Conservation (phyloP, 2,888 invertebrate genomes). For the Caenorhabditis panamensis region DNA sequence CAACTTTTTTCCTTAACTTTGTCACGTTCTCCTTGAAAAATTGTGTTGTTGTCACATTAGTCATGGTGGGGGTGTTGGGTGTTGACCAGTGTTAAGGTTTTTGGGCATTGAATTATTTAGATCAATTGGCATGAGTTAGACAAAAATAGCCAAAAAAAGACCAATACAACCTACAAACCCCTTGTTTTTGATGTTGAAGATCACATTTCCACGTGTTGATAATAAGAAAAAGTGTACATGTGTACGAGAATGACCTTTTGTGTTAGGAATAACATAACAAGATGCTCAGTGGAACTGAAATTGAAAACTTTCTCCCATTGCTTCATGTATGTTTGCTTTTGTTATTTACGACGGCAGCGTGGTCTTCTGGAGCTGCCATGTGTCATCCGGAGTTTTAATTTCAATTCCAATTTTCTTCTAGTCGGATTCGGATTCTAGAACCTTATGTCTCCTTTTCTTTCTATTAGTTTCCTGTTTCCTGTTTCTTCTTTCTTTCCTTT, state of each 20-base stretch:
- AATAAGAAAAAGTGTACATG: not conserved
- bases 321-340: not conserved
- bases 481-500: no score
- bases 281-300: no score
- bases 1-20: not conserved
- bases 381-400: conserved; percentile 2
- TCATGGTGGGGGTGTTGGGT: not conserved
- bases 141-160: no score
- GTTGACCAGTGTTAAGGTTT: not conserved
- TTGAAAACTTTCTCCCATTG: no score
- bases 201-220: no score
- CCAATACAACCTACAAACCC: not conserved
- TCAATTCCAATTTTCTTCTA: no score
- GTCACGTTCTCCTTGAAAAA: not conserved
- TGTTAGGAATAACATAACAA: not conserved
- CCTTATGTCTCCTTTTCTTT: conserved; percentile 24
- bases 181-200: not conserved
- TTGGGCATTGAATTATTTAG: no score
- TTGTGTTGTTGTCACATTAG: not conserved
- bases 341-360: not conserved
- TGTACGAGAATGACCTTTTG: not conserved
- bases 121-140: no score
- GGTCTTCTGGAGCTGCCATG: not conserved
- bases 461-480: no score
- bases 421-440: no score